Conservation (phyloP, 1,140 invertebrate genomes). For the Ladona fulva region DNA sequence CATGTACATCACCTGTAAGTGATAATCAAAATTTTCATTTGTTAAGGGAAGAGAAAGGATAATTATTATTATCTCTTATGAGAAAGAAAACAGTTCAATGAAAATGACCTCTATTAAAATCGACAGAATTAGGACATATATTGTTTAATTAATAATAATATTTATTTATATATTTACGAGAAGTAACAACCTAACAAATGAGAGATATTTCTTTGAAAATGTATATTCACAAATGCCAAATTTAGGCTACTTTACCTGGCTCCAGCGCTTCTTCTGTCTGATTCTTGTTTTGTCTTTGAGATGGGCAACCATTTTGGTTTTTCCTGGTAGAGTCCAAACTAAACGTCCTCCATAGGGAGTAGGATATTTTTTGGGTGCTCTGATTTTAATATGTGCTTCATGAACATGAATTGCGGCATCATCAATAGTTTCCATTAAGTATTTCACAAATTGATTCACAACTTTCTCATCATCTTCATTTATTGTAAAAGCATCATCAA, state of each 20-base stretch:
- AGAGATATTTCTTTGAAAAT: too few relatives aligned
- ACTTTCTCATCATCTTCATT: conserved; percentile 21
- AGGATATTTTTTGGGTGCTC: conserved; percentile 33
- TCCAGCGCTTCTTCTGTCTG: conserved; percentile 40
- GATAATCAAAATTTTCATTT: background rate
- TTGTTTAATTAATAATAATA: too few relatives aligned
- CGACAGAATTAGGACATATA: too few relatives aligned
- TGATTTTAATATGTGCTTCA: conserved; percentile 23
- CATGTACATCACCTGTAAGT: conserved; percentile 52
- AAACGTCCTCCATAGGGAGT: conserved; percentile 40
- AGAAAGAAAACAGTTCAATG: background rate
- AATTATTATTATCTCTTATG: background rate
- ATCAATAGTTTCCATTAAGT: conserved; percentile 27
- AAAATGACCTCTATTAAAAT: too few relatives aligned
- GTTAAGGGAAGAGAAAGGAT: background rate
- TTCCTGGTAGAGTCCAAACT: conserved; percentile 36
- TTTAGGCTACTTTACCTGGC: conserved; percentile 32
- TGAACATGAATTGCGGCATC: conserved; percentile 30
- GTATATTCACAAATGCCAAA: too few relatives aligned
- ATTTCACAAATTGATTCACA: conserved; percentile 30
- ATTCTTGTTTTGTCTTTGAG: conserved; percentile 40
- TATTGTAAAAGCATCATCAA: conserved; percentile 48
- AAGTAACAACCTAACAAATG: too few relatives aligned
- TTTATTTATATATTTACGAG: too few relatives aligned
- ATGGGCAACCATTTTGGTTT: conserved; percentile 37